Percentiles rank a stretch among this genome's conserved stretches.
Conservation (phyloP, 2,797 vertebrate species). For the Sorex maritimensis region DNA sequence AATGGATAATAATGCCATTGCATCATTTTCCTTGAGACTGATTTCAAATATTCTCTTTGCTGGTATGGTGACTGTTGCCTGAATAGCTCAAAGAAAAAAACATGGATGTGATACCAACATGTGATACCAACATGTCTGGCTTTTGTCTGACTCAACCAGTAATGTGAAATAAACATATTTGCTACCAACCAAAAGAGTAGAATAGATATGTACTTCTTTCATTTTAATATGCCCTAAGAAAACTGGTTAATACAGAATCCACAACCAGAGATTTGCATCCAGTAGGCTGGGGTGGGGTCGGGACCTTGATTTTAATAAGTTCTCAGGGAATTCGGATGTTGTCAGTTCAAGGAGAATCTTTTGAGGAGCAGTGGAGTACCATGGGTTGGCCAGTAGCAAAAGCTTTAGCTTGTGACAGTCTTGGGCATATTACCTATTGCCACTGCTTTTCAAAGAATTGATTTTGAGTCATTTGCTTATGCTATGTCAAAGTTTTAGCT, state of each 20-base stretch:
- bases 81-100: slow-evolving; percentile 31
- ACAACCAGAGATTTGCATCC: neutral
- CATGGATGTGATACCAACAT: neutral
- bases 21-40: slow-evolving; percentile 20
- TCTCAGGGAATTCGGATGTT: neutral
- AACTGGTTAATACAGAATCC: neutral
- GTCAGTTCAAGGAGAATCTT: neutral
- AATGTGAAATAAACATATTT: neutral
- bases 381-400: neutral
- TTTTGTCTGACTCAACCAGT: neutral
- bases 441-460: neutral
- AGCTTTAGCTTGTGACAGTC: neutral
- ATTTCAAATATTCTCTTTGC: slow-evolving; percentile 47
- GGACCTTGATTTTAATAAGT: neutral
- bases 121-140: neutral
- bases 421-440: neutral
- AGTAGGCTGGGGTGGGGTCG: neutral
- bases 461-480: neutral
- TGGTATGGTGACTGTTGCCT: neutral
- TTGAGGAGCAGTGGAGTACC: neutral
- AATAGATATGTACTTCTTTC: neutral
- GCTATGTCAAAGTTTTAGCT: neutral
- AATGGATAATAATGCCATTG: slow-evolving; percentile 6
- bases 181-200: neutral
- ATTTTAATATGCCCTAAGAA: neutral